Percentiles rank a stretch among this genome's conserved stretches.
These are phyloP conservation scores for Phoenicopterus ruber DNA, from an alignment of 2,113 vertebrate genomes.

Conservation along the genomic window DNA sequence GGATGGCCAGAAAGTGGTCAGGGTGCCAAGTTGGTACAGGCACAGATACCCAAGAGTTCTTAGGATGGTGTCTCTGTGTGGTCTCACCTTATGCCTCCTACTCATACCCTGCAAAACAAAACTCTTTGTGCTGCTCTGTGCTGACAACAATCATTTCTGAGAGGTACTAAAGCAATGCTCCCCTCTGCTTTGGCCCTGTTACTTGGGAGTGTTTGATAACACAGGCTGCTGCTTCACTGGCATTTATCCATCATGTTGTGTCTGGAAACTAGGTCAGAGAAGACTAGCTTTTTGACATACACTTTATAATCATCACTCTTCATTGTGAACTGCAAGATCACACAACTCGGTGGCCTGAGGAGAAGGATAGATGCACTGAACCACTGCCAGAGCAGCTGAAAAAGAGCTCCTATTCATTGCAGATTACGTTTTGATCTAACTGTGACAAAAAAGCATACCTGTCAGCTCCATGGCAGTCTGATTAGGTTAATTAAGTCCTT, in stretches of 20 bases:
- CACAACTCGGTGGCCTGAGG: slow-evolving; percentile 23
- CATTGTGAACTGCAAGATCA: slow-evolving; percentile 5
- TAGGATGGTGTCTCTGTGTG: background rate
- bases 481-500: too few species aligned
- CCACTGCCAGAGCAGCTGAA: background rate
- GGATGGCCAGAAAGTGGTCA: background rate
- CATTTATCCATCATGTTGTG: background rate
- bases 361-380: slow-evolving; percentile 12
- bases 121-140: background rate
- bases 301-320: background rate
- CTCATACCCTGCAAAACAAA: background rate
- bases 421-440: too few species aligned
- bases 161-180: background rate
- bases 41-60: background rate
- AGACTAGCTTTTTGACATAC: background rate
- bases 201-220: background rate
- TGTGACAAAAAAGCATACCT: too few species aligned
- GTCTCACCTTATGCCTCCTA: background rate
- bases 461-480: too few species aligned
- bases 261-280: background rate
- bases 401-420: too few species aligned
- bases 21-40: background rate
- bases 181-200: background rate
- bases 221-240: background rate
- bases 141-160: background rate